Evolutionary conservation across 2,888 invertebrate species (phyloP).

Genomic region (Oxyteleia sp.): DNA sequence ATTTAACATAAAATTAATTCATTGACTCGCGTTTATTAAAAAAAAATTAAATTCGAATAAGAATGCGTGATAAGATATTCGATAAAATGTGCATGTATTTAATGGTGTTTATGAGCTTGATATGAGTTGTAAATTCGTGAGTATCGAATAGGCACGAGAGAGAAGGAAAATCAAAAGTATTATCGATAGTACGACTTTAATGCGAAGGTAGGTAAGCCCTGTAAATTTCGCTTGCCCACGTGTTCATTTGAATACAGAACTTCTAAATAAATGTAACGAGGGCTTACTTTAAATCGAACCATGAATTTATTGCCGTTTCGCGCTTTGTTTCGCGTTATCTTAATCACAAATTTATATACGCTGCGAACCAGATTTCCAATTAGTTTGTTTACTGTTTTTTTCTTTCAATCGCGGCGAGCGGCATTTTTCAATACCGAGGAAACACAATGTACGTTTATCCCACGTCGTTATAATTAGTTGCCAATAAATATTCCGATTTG

Average conservation of each 20-base stretch:
- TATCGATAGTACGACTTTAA: constrained; percentile 30
- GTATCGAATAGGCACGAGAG: constrained; percentile 28
- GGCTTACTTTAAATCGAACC: constrained; percentile 8
- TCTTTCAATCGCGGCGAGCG: not conserved
- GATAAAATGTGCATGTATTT: constrained; percentile 48
- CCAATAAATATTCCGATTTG: constrained; percentile 41
- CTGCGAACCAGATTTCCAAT: constrained; percentile 7
- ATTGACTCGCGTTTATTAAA: constrained; percentile 28
- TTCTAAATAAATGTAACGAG: constrained; percentile 54
- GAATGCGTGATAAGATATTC: constrained; percentile 55
- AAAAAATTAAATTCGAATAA: constrained; percentile 31
- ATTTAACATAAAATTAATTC: constrained; percentile 45
- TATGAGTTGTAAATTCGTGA: constrained; percentile 53
- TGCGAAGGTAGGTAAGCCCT: constrained; percentile 44
- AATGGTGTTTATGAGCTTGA: constrained; percentile 64
- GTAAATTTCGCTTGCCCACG: constrained; percentile 62
- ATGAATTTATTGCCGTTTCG: constrained; percentile 46
- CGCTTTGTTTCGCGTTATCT: constrained; percentile 50
- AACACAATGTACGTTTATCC: constrained; percentile 16
- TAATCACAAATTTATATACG: constrained; percentile 32
- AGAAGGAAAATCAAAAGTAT: constrained; percentile 34
- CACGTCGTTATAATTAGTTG: constrained; percentile 24
- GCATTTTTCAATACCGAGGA: not conserved
- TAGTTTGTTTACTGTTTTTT: constrained; percentile 12
- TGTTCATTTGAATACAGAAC: constrained; percentile 56